phyloP scores from a whole-genome alignment of 2,797 vertebrate species.

The Glyptemys insculpta region DNA sequence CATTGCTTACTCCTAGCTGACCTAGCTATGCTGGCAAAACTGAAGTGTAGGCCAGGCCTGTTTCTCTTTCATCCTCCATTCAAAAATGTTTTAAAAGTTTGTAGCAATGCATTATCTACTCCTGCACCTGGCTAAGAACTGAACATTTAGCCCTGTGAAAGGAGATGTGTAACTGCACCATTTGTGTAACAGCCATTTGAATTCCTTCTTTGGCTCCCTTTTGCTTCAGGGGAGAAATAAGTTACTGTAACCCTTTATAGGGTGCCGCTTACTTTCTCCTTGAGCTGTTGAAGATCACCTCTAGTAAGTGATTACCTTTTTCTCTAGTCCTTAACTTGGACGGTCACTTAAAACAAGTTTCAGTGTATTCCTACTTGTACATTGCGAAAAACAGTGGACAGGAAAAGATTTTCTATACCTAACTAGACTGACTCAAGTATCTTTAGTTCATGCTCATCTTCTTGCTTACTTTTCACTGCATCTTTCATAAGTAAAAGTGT shows the following conservation, averaged over 20 bases:
- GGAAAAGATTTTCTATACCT: neutral
- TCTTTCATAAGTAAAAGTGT: neutral
- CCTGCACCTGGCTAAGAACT: fast-evolving
- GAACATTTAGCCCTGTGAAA: neutral
- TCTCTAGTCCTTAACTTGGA: neutral
- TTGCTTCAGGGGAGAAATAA: neutral
- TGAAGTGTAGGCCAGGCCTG: neutral
- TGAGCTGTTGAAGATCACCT: neutral
- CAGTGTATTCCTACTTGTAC: constrained; percentile 47
- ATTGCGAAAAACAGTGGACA: constrained; percentile 47
- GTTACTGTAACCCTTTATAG: fast-evolving
- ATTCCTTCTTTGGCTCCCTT: neutral
- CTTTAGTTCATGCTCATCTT: neutral
- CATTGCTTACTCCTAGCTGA: neutral
- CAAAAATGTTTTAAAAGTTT: neutral
- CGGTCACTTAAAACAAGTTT: constrained; percentile 38
- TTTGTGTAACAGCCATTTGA: neutral
- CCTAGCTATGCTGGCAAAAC: neutral
- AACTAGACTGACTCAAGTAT: neutral
- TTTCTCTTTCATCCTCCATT: neutral
- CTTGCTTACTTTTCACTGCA: constrained; percentile 9
- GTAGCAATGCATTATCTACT: neutral
- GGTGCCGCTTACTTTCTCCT: neutral
- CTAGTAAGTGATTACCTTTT: neutral
- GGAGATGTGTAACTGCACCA: neutral